Base-by-base conservation (phyloP, 2,113 vertebrate genomes). In the Datnioides undecimradiatus region DNA sequence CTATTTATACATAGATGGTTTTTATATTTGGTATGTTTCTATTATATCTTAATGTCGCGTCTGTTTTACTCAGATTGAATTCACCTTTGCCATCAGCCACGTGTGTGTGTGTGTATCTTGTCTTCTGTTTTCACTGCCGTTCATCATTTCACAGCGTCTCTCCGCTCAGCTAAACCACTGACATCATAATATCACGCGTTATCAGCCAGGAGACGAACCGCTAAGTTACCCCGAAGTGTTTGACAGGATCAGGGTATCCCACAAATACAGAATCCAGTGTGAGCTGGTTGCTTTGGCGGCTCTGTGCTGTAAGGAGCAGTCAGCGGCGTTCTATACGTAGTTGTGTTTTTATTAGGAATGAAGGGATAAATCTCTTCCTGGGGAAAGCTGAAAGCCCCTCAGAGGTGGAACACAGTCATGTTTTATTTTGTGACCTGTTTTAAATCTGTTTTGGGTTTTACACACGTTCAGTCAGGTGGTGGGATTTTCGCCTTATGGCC, bases 1-100 rank as follows among this genome's bases (percentile, higher is more conserved):
- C 76, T 94, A 91, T 92, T 93, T 92, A 93, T 93, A 88, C 70
- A 81, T 83, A 73, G 76, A 85, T 79, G 71, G 46, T 72, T 93
- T 90, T 87, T 90, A 86, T 88, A 87, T 90, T 87, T 90, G 38
- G 11, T 87, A 80, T 87, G 46, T 91, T 91, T 89, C 63, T 75
- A 65, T 72, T 76, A 23, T 80, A 87, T 82, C 19, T 87, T 77
- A 67, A 83, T 83, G 76, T 76, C 16, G 21, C 82, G 41, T 85
- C 55, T 59, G 27, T 72, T 86, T 83, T 49, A 74, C 27, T 54
- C 54, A 64, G 3, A 29, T 80, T 67, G 40, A 76, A 45, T 68
- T 78, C 70, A 82, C 19, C 27, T 51, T 80, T 58, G 10, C 55
- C 83, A 80, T 68, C 46, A 27, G 45, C 54, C 59, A 51, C 8